Percentiles rank a stretch among this genome's conserved stretches.
phyloP scores from a whole-genome alignment of 2,797 vertebrate species.

The Pagetopsis macropterus region DNA sequence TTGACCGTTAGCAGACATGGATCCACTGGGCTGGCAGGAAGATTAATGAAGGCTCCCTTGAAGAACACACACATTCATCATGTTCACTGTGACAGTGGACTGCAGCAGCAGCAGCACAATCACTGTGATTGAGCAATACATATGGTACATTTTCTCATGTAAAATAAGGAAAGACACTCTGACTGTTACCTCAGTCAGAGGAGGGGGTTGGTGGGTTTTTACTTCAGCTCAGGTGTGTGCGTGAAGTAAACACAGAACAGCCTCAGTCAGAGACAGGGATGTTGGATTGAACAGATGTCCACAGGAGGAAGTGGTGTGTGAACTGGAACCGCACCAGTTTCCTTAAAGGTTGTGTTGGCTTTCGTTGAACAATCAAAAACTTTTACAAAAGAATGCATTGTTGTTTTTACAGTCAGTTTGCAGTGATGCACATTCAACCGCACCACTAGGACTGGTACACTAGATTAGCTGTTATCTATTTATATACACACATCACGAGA shows the following conservation, averaged over 20 bases:
- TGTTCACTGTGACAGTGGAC: neutral
- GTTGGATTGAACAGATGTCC: neutral
- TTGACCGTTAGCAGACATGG: conserved; percentile 35
- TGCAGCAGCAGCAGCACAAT: neutral
- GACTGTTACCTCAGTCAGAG: neutral
- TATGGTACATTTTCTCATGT: neutral
- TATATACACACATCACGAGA: no score
- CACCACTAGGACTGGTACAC: neutral
- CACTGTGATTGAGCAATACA: no score
- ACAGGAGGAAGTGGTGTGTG: conserved; percentile 18
- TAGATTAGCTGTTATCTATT: neutral
- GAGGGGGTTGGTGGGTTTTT: neutral
- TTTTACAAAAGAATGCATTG: neutral
- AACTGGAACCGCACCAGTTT: neutral
- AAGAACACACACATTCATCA: conserved; percentile 12
- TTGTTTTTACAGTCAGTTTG: conserved; percentile 8
- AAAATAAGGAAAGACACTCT: neutral
- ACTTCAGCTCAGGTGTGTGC: neutral
- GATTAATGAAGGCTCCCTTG: conserved; percentile 22
- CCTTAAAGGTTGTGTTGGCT: neutral
- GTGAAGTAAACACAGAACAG: neutral
- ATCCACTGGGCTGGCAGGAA: conserved; percentile 23
- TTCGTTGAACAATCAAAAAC: neutral
- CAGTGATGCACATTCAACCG: neutral
- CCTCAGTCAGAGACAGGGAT: conserved; percentile 10